These are phyloP conservation scores for Cydia pomonella DNA, from an alignment of 1,140 invertebrate genomes.

Conservation along the genomic window DNA sequence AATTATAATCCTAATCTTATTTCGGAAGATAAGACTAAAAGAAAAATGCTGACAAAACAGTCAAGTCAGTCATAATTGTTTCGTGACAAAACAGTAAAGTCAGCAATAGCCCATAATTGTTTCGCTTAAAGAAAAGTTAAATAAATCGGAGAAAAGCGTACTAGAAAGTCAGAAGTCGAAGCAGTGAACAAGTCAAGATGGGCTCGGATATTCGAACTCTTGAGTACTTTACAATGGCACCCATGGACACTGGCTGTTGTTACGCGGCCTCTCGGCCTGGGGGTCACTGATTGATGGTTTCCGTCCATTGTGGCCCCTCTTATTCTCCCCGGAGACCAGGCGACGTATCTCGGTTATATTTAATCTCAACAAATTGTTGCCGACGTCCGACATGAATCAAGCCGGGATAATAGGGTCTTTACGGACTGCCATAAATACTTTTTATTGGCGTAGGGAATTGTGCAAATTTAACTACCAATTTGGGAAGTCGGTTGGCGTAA, in stretches of 20 bases:
- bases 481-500: background rate
- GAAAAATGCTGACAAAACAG: conserved; percentile 9
- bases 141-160: background rate
- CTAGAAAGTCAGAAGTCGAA: background rate
- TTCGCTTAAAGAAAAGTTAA: background rate
- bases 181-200: background rate
- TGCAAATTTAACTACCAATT: background rate
- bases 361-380: conserved; percentile 30
- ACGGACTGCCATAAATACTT: background rate
- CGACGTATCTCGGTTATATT: conserved; percentile 29
- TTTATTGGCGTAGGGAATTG: conserved; percentile 8
- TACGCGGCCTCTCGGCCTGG: conserved; percentile 41
- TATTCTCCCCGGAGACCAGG: conserved; percentile 44
- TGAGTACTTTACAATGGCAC: background rate
- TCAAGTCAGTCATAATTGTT: background rate
- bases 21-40: background rate
- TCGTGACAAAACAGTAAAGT: too few species aligned
- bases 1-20: conserved; percentile 22
- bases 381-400: conserved; percentile 24
- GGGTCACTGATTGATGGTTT: conserved; percentile 70
- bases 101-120: too few species aligned
- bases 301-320: conserved; percentile 71
- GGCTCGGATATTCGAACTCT: background rate
- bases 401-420: conserved; percentile 20
- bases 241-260: background rate